A percentile compares a stretch with the other conserved stretches of the same genome.
phyloP scores from a whole-genome alignment of 1,140 invertebrate species.

The Solenopsis invicta region DNA sequence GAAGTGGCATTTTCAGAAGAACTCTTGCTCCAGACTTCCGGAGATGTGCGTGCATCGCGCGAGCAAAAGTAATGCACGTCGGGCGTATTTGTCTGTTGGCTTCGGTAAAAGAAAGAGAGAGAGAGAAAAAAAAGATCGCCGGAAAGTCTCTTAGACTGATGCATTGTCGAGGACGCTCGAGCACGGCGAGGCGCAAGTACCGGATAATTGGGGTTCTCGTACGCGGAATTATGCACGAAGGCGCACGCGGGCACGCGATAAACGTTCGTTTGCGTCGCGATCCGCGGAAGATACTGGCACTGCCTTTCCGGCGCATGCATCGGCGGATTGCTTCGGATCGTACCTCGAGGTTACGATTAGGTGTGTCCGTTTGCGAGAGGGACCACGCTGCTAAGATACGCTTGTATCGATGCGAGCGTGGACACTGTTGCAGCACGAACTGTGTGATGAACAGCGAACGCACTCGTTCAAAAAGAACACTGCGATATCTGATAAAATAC shows the following conservation, averaged over 20 bases:
- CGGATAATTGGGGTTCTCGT: constrained; percentile 58
- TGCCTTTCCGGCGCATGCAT: constrained; percentile 28
- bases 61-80: constrained; percentile 29
- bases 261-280: constrained; percentile 47
- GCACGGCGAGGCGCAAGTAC: constrained; percentile 31
- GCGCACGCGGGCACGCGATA: constrained; percentile 47
- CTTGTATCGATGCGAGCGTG: neutral
- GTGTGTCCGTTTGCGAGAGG: neutral
- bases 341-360: constrained; percentile 40
- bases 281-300: constrained; percentile 25
- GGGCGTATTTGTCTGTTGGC: constrained; percentile 27
- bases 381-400: constrained; percentile 7
- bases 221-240: constrained; percentile 61
- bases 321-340: constrained; percentile 21
- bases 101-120: neutral
- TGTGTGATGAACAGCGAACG: neutral
- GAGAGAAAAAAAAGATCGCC: neutral
- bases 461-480: neutral
- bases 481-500: neutral
- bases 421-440: neutral
- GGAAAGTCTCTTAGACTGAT: constrained; percentile 27
- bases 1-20: constrained; percentile 4
- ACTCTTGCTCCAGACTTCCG: neutral
- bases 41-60: neutral
- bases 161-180: constrained; percentile 30